phyloP scores from a whole-genome alignment of 2,797 vertebrate genomes.

The Hydrolagus colliei region DNA sequence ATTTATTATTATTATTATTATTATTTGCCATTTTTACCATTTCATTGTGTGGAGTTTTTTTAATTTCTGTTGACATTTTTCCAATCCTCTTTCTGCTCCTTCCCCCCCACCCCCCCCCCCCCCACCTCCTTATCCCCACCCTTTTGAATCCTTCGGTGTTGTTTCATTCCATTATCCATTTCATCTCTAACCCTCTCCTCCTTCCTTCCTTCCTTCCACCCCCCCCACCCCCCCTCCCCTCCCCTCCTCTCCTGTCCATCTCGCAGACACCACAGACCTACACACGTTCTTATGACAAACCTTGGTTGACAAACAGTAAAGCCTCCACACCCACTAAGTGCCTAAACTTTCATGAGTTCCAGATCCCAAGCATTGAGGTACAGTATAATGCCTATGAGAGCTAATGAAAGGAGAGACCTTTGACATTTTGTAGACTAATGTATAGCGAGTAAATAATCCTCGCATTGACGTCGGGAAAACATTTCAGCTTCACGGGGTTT shows the following conservation, averaged over 20 bases:
- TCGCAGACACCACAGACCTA: slow-evolving; percentile 85
- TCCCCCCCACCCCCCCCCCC: slow-evolving; percentile 36
- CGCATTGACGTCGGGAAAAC: too few relatives aligned
- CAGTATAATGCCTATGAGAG: slow-evolving; percentile 43
- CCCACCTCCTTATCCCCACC: too few relatives aligned
- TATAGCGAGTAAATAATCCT: not conserved
- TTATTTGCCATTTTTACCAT: slow-evolving; percentile 26
- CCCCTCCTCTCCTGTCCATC: slow-evolving; percentile 57
- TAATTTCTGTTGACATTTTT: slow-evolving; percentile 31
- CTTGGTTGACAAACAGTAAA: slow-evolving; percentile 99
- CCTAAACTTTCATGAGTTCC: slow-evolving; percentile 82
- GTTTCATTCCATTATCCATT: too few relatives aligned
- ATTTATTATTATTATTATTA: too few relatives aligned
- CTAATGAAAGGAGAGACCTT: not conserved
- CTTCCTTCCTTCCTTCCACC: too few relatives aligned
- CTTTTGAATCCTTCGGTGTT: too few relatives aligned
- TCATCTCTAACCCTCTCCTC: too few relatives aligned
- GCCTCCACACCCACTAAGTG: slow-evolving; percentile 80
- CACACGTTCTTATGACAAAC: slow-evolving; percentile 97
- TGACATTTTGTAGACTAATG: slow-evolving; percentile 17
- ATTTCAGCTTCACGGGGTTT: too few relatives aligned
- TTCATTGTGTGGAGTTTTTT: slow-evolving; percentile 17
- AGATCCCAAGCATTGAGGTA: slow-evolving; percentile 80
- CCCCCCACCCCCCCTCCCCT: slow-evolving; percentile 26
- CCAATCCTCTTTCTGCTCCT: slow-evolving; percentile 35